These are phyloP conservation scores for Chelonia mydas DNA, from an alignment of 2,797 vertebrate species.

Conservation along the genomic window DNA sequence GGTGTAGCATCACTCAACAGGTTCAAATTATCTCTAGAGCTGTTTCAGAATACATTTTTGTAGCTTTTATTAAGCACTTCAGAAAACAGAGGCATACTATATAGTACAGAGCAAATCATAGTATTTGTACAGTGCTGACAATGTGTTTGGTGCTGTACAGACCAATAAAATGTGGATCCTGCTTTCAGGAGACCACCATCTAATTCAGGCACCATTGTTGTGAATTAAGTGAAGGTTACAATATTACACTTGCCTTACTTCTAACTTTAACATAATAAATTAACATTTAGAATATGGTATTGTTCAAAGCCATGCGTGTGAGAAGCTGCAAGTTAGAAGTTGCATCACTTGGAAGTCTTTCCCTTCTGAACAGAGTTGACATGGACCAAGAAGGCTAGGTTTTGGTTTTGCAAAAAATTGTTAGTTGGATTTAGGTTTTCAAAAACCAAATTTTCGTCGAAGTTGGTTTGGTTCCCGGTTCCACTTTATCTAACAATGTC, in stretches of 20 bases:
- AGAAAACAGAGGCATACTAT: not conserved
- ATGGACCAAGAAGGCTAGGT: not conserved
- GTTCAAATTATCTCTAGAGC: conserved; percentile 2
- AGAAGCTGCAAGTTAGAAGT: not conserved
- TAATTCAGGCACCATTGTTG: not conserved
- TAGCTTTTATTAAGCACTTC: not conserved
- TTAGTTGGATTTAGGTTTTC: not conserved
- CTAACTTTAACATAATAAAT: not conserved
- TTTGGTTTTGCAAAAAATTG: not conserved
- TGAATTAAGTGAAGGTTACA: not conserved
- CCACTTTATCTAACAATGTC: not conserved
- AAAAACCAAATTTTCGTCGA: not conserved
- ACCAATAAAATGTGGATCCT: accelerated
- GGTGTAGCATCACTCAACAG: not conserved
- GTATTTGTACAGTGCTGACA: not conserved
- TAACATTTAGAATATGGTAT: not conserved
- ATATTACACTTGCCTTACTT: not conserved
- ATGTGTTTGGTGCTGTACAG: not conserved
- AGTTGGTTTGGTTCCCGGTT: not conserved
- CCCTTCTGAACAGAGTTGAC: not conserved
- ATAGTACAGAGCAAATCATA: not conserved
- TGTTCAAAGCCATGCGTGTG: not conserved
- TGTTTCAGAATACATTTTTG: conserved; percentile 13
- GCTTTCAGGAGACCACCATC: not conserved
- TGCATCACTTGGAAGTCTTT: not conserved